Evolutionary conservation across 2,797 vertebrate species (phyloP).

Genomic region (Mormyrus hasselquistii): DNA sequence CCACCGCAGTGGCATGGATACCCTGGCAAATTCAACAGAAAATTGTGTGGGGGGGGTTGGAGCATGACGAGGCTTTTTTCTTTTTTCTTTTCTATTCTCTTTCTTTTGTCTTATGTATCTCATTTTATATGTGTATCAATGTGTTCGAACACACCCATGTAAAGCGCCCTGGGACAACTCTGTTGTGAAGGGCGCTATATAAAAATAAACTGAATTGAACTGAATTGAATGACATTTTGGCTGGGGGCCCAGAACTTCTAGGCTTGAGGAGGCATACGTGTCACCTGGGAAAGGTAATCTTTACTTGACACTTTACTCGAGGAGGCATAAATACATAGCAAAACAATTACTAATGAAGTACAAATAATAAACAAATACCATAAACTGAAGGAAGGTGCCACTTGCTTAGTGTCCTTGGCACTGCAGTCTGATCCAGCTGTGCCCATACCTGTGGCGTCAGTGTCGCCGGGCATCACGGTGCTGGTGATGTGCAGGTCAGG

Average conservation of each 20-base stretch:
- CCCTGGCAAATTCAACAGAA: neutral
- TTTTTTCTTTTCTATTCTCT: too few species aligned
- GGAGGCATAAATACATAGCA: neutral
- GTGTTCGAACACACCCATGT: too few species aligned
- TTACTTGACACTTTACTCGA: neutral
- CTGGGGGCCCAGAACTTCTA: neutral
- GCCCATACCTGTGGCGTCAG: neutral
- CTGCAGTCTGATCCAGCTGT: neutral
- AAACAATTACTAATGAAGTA: neutral
- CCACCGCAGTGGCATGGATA: neutral
- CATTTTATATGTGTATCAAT: too few species aligned
- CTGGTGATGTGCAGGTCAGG: conserved; percentile 91
- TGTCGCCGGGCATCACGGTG: conserved; percentile 54
- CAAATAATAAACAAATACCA: neutral
- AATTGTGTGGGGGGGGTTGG: neutral
- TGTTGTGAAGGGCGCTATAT: too few species aligned
- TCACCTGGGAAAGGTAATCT: neutral
- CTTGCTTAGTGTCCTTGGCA: neutral
- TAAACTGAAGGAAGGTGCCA: neutral
- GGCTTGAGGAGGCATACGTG: neutral
- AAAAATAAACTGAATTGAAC: too few species aligned
- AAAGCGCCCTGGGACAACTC: too few species aligned
- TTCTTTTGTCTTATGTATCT: too few species aligned
- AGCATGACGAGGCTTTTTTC: neutral
- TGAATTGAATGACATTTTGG: neutral